Evolutionary conservation across 2,888 invertebrate species (phyloP).

Genomic region (Eristalinus sepulchralis): DNA sequence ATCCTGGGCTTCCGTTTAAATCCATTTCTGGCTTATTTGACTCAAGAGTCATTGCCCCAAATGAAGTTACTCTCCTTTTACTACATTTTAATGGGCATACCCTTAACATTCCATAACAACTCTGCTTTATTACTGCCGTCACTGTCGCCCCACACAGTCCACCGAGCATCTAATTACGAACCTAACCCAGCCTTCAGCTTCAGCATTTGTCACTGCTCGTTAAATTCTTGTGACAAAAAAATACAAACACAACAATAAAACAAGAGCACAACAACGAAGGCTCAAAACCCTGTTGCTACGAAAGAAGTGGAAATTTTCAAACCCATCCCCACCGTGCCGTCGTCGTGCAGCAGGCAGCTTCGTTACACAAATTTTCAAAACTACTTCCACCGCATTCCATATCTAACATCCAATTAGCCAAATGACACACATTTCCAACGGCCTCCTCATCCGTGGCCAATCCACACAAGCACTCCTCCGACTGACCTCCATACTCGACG

Average conservation of each 20-base stretch:
- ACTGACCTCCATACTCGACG: conserved; percentile 57
- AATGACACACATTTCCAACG: conserved; percentile 65
- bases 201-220: neutral
- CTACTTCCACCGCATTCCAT: conserved; percentile 38
- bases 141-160: neutral
- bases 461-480: conserved; percentile 48
- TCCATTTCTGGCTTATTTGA: neutral
- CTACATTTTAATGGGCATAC: neutral
- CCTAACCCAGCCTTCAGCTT: neutral
- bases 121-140: neutral
- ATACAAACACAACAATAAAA: neutral
- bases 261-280: neutral
- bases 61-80: neutral
- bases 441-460: conserved; percentile 33
- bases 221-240: neutral
- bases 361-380: conserved; percentile 23
- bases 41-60: neutral
- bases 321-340: neutral
- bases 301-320: conserved; percentile 19
- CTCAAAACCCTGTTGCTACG: neutral
- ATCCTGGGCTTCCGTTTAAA: neutral
- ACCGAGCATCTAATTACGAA: neutral
- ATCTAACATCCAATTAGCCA: conserved; percentile 69
- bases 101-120: neutral
- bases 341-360: conserved; percentile 2